Base-by-base conservation (phyloP, 2,888 invertebrate genomes). In the Eristalinus aeneus region DNA sequence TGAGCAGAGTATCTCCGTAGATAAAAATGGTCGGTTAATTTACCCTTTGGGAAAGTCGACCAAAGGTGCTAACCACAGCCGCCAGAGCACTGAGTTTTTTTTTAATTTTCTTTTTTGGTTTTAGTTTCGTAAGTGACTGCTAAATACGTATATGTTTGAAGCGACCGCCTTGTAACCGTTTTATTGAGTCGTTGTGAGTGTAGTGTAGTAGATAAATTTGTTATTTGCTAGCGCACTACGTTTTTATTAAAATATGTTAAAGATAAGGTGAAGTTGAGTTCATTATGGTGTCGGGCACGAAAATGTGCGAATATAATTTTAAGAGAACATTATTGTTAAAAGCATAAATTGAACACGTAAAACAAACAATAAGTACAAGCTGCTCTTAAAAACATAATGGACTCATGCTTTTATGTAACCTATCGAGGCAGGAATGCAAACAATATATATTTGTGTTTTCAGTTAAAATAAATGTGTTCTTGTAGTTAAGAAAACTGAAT, bases 31-130 rank as follows among this genome's bases (percentile, higher is more conserved):
- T 46, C 16, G 73, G 58, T 20, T 85, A 69, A 76, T 80, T 80
- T 85, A 80, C 76, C 80, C 85, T 69, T 80, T 85, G 85, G 85
- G 85, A 85, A 85, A 80, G 80, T 80, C 76, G 73, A 81, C 85
- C 85, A 81, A 73, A 85, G 85, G 85, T 85, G 85, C 80, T 85
- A 85, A 85, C 72, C 39, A 69, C 63, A 65, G n/a, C 60, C 36
- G 31, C 56, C 53, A 75, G 58, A 58, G 64, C 27, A 73, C 34
- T 64, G 65, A 12, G 58, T 11, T 61, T 11, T 20, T 16, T 58
- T 67, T 22, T 56, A 27, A 27, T 20, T 16, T 58, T 67, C n/a
- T 56, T 36, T 34, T 63, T 46, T 58, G 53, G 39, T 63, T 39
- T 64, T 67, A 32, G 53, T 69, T 77, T 77, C 73, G 39, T 85